Conservation (phyloP, 2,797 vertebrate genomes). For the Saxicola maurus region DNA sequence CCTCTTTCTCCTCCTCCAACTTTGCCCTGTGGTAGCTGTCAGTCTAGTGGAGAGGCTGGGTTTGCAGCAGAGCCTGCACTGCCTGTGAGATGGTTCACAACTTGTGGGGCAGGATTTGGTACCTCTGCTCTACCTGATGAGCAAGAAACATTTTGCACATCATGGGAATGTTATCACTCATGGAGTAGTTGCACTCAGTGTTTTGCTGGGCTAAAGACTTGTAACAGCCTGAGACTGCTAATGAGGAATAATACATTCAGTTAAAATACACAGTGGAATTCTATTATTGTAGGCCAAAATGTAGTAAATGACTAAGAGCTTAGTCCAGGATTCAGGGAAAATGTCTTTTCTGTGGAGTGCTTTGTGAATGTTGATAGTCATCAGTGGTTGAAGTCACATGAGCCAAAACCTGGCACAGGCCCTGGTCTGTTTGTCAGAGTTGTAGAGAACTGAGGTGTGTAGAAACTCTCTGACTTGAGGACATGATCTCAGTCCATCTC, state of each 20-base stretch:
- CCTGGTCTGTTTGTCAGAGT: neutral
- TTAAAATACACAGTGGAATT: constrained; percentile 21
- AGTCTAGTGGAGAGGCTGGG: fast-evolving
- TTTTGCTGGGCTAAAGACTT: neutral
- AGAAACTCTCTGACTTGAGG: neutral
- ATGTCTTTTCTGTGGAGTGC: neutral
- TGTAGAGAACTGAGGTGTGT: neutral
- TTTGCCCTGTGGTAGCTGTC: neutral
- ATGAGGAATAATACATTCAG: constrained; percentile 1
- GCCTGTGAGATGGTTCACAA: neutral
- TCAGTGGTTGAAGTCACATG: neutral
- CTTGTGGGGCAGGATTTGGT: neutral
- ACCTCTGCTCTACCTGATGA: neutral
- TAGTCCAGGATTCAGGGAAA: neutral
- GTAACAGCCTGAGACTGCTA: neutral
- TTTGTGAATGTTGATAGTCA: neutral
- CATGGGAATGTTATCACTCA: neutral
- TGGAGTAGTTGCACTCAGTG: neutral
- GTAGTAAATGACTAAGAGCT: neutral
- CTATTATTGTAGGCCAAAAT: neutral
- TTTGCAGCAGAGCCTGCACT: neutral
- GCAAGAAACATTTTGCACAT: neutral
- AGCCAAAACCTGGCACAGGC: neutral
- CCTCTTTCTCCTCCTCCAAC: neutral
- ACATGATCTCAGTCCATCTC: neutral